Conservation (phyloP, 1,140 invertebrate species). For the Drosophila truncata region DNA sequence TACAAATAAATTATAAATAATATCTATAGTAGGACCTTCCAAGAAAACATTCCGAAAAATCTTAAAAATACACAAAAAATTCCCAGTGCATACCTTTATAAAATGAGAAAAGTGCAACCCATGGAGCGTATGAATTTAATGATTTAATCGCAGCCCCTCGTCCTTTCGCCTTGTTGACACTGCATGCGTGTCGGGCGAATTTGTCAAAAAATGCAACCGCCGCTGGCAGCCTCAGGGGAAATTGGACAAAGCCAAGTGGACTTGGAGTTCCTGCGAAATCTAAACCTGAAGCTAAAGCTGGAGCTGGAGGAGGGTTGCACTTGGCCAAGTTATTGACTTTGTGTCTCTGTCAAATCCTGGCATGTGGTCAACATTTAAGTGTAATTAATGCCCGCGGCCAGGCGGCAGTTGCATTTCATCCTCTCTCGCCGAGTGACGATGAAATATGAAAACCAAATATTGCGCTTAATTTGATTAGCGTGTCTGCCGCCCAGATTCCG, state of each 20-base stretch:
- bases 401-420: conserved; percentile 57
- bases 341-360: conserved; percentile 71
- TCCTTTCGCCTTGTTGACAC: conserved; percentile 72
- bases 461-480: conserved; percentile 79
- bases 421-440: neutral
- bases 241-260: conserved; percentile 67
- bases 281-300: conserved; percentile 1
- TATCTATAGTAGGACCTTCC: too few relatives aligned
- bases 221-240: conserved; percentile 66
- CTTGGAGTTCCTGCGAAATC: conserved; percentile 8
- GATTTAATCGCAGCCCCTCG: conserved; percentile 71
- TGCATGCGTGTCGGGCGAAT: conserved; percentile 79
- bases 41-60: neutral
- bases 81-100: conserved; percentile 31
- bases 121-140: conserved; percentile 81
- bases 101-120: conserved; percentile 73
- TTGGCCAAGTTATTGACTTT: conserved; percentile 69
- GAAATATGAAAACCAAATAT: conserved; percentile 78
- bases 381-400: conserved; percentile 80
- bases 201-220: conserved; percentile 79
- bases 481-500: conserved; percentile 35
- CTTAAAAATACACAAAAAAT: too few relatives aligned
- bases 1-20: too few relatives aligned
- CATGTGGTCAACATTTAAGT: conserved; percentile 84
- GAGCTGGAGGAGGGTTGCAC: conserved; percentile 43